Evolutionary conservation across 2,797 vertebrate genomes (phyloP), one percentile per base, ranked within the genome.

Genomic region (Chaetophractus vellerosus): DNA sequence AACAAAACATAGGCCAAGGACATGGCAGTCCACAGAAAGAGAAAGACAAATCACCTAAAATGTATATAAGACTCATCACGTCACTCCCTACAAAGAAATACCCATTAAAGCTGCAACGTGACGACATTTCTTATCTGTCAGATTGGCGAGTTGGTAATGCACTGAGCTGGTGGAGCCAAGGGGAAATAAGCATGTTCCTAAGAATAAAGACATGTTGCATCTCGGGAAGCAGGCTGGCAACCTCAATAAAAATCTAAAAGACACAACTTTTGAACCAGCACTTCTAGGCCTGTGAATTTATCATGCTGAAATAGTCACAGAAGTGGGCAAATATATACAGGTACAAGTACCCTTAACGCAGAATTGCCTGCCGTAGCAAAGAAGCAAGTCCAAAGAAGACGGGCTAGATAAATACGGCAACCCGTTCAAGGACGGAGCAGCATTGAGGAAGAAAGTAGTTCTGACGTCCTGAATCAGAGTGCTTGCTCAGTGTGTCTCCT

Each of bases 31-130:
- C 38, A 31, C 26, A 64, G 72, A 79, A 81, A 81, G 52, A 81
- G n/a, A n/a, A n/a, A n/a, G 38, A 89, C 28, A 81, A 74, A 87
- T 2, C 48, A 19, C 33, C 63, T 55, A 66, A 88, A 85, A 59
- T 16, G 45, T 12, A 33, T 1, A 16, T 52, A 50, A 86, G 71
- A 33, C 48, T 26, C 63, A 36, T 9, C 26, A 72, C 15, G 11
- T 9, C 11, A 9, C n/a, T 85, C n/a, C 38, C n/a, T 48, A 61
- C 24, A 68, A 88, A 90, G 64, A 68, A 76, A 41, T 2, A 36
- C 1, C 11, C 45, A 59, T 14, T 26, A 69, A 69, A 83, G 91
- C 24, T 33, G 68, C 9, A 18, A 1, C 0, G 0, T 15, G 15
- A 50, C 36, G 21, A 48, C 45, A 55, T 48, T 38, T 59, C 36